Evolutionary conservation across 2,113 vertebrate genomes (phyloP).

Genomic region (Eleginops maclovinus): DNA sequence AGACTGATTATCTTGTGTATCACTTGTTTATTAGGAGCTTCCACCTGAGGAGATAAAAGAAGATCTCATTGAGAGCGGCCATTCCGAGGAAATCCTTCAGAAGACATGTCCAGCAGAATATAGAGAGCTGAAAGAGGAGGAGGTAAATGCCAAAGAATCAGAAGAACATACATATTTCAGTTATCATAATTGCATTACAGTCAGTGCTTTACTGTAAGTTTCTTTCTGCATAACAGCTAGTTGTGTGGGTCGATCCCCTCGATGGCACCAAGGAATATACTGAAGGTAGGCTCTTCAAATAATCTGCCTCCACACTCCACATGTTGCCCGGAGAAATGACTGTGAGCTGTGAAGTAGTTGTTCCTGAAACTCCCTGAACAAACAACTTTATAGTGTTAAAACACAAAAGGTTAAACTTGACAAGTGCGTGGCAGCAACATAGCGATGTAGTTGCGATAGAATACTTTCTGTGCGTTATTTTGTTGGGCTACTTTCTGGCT

Average conservation of each 20-base stretch:
- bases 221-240: conserved; percentile 85
- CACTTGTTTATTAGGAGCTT: conserved; percentile 85
- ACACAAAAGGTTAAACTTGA: too few species aligned
- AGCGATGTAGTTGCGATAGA: background rate
- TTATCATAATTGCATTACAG: background rate
- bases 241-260: conserved; percentile 98
- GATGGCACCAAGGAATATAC: conserved; percentile 99
- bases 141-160: conserved; percentile 80
- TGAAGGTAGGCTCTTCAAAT: conserved; percentile 87
- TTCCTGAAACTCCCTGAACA: background rate
- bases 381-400: background rate
- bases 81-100: conserved; percentile 90
- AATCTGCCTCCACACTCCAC: background rate
- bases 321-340: background rate
- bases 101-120: conserved; percentile 90
- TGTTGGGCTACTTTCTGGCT: conserved; percentile 30
- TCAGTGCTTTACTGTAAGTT: background rate
- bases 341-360: background rate
- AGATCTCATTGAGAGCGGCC: conserved; percentile 90
- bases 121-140: conserved; percentile 89
- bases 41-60: conserved; percentile 86
- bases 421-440: too few species aligned
- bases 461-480: background rate
- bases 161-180: background rate
- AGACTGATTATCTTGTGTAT: background rate